phyloP scores from a whole-genome alignment of 2,797 vertebrate species.

The Melanotaenia pygmaea region DNA sequence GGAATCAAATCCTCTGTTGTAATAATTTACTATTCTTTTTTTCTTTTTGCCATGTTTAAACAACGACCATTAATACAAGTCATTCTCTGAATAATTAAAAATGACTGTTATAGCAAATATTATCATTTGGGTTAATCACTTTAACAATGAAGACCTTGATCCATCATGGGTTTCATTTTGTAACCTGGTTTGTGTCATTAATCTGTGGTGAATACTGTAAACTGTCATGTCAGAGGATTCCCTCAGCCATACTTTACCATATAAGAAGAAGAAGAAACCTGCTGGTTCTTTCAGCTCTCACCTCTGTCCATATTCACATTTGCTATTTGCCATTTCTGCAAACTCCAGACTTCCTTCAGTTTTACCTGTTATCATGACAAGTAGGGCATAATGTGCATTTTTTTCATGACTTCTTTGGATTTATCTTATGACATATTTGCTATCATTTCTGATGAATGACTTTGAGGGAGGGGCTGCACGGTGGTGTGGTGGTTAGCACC shows the following conservation, averaged over 20 bases:
- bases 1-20: not conserved
- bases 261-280: not conserved
- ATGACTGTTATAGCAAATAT: constrained; percentile 1
- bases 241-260: not conserved
- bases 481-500: too few relatives aligned
- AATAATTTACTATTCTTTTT: not conserved
- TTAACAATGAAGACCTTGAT: not conserved
- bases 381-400: not conserved
- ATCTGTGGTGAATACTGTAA: not conserved
- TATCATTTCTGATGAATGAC: constrained; percentile 13
- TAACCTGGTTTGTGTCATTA: not conserved
- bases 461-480: not conserved
- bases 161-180: not conserved
- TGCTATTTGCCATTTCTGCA: not conserved
- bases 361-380: not conserved
- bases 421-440: not conserved
- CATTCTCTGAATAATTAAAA: too few relatives aligned
- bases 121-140: constrained; percentile 16
- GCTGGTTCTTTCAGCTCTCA: not conserved
- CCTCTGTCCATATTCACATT: not conserved
- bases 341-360: not conserved
- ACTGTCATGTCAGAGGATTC: not conserved
- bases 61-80: not conserved
- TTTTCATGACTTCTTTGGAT: not conserved
- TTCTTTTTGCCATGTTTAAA: not conserved